phyloP scores from a whole-genome alignment of 1,140 invertebrate genomes.

The Thrips palmi region DNA sequence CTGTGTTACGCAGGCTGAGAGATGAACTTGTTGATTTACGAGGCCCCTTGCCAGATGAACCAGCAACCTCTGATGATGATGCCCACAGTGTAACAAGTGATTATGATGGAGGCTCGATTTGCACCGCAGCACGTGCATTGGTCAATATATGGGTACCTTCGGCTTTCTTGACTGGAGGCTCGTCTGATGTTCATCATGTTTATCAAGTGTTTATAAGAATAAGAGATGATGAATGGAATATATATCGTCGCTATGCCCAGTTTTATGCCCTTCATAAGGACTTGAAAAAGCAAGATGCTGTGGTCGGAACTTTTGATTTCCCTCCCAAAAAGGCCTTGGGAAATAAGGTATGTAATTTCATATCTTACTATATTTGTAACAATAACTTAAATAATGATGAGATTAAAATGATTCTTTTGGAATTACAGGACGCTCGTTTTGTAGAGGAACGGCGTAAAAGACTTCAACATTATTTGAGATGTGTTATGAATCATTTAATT shows the following conservation, averaged over 20 bases:
- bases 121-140: constrained; percentile 33
- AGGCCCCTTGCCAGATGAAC: constrained; percentile 37
- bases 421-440: constrained; percentile 17
- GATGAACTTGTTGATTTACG: constrained; percentile 48
- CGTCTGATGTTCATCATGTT: constrained; percentile 61
- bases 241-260: constrained; percentile 79
- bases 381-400: neutral
- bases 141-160: constrained; percentile 86
- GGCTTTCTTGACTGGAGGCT: constrained; percentile 65
- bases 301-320: constrained; percentile 66
- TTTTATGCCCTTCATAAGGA: constrained; percentile 66
- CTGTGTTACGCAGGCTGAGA: constrained; percentile 37
- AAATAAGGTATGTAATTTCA: constrained; percentile 46
- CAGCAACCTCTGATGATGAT: constrained; percentile 21
- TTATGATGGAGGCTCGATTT: constrained; percentile 19
- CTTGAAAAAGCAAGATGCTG: constrained; percentile 62
- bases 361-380: constrained; percentile 6
- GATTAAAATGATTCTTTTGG: neutral
- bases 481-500: constrained; percentile 17
- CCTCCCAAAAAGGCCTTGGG: constrained; percentile 85
- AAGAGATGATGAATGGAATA: constrained; percentile 78
- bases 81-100: no score
- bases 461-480: constrained; percentile 17
- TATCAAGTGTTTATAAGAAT: constrained; percentile 47
- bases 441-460: constrained; percentile 19